Evolutionary conservation across 2,888 invertebrate genomes (phyloP).

Genomic region (Sipha maydis): DNA sequence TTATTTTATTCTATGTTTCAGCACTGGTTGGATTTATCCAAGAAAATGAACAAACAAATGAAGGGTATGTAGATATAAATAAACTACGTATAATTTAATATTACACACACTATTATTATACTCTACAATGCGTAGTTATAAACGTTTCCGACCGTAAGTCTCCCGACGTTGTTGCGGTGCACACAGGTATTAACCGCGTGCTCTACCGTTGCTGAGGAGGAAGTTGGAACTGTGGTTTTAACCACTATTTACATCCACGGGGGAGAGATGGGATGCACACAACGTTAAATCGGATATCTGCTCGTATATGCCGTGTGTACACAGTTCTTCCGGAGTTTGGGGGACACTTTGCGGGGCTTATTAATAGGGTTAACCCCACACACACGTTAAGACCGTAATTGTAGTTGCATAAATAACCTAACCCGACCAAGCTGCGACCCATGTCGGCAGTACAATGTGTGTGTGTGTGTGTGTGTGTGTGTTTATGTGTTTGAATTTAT

Average conservation of each 20-base stretch:
- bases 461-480: background rate
- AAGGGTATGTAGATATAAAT: slow-evolving; percentile 70
- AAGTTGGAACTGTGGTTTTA: background rate
- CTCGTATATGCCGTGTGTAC: background rate
- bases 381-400: slow-evolving; percentile 31
- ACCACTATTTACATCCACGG: slow-evolving; percentile 26
- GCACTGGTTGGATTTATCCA: slow-evolving; percentile 95
- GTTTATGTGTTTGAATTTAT: too few species aligned
- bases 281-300: background rate
- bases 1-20: slow-evolving; percentile 68
- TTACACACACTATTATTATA: background rate
- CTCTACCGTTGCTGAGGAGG: background rate
- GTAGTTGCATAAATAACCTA: slow-evolving; percentile 30
- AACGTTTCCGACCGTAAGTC: background rate
- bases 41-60: slow-evolving; percentile 87
- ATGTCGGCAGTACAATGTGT: background rate
- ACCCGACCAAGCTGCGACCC: slow-evolving; percentile 5
- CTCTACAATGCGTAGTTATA: background rate
- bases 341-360: background rate
- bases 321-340: background rate
- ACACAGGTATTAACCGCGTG: background rate
- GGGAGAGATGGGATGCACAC: background rate
- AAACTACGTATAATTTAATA: background rate
- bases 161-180: too few species aligned
- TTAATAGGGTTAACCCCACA: slow-evolving; percentile 5